Percentiles rank a stretch among this genome's conserved stretches.
phyloP scores from a whole-genome alignment of 64 coral and sea anemone species.

The Stylophora pistillata region DNA sequence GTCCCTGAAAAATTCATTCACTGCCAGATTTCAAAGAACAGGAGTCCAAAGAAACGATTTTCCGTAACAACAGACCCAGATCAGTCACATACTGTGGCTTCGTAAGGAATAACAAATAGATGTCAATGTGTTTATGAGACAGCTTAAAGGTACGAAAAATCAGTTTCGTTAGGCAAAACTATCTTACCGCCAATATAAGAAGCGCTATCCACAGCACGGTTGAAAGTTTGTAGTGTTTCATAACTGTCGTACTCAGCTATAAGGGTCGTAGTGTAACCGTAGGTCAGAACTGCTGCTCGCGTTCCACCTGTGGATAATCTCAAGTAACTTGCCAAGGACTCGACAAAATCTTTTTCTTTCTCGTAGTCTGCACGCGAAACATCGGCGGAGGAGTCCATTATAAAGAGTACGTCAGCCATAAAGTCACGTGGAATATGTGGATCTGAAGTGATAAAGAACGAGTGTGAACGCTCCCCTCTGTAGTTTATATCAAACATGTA shows the following conservation, averaged over 20 bases:
- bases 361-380: constrained; percentile 54
- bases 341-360: constrained; percentile 71
- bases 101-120: no score
- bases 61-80: no score
- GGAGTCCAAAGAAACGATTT: no score
- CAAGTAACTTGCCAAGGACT: constrained; percentile 48
- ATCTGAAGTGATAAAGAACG: background rate
- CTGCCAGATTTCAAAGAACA: no score
- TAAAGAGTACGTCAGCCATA: constrained; percentile 68
- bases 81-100: no score
- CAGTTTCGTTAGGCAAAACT: background rate
- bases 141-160: no score
- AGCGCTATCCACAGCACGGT: background rate
- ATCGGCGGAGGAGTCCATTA: constrained; percentile 68
- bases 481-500: no score
- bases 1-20: no score
- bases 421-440: constrained; percentile 20
- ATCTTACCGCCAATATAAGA: constrained; percentile 27
- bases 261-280: constrained; percentile 34
- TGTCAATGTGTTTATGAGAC: no score
- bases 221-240: background rate
- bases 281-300: constrained; percentile 57
- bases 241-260: constrained; percentile 31
- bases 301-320: constrained; percentile 46
- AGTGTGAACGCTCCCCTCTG: no score